Evolutionary conservation across 2,888 invertebrate genomes (phyloP), one percentile per base, ranked within the genome.

Genomic region (Agonopterix subpropinquella): DNA sequence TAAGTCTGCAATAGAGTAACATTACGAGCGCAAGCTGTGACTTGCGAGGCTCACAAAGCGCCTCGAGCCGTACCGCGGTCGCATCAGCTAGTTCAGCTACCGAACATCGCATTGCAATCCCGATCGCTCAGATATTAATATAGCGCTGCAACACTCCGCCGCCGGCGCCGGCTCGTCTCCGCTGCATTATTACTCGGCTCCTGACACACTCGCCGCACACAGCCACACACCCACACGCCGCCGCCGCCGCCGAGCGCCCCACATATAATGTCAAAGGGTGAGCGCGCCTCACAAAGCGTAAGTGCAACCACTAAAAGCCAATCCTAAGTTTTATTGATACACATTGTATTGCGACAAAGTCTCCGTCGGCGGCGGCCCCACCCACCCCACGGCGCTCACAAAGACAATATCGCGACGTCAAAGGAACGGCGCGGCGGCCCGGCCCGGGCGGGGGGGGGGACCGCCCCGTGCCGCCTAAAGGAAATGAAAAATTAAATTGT

Each of bases 311-410:
- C 88, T 88, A 89, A 89, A 89, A 89, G 88, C 88, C 88, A 88
- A 89, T 88, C 87, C 88, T 87, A 88, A 88, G 88, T 89, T 89
- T 89, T 89, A 88, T 88, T 88, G 88, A 88, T 88, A 89, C 88
- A 88, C 88, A 88, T 88, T 88, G 87, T 88, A 88, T 88, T 88
- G 89, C 87, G 88, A 89, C 88, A 88, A 87, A 87, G 88, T 88
- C 87, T 86, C 85, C 77, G 83, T 71, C 80, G 81, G 62, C 77
- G 74, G 73, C 72, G 82, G 80, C 75, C 83, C 76, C 74, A 73
- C 82, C 73, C 82, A 82, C 80, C 83, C 86, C 86, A 80, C 77
- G 77, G 10, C 79, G 77, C 76, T 80, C 82, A 87, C 88, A 88
- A 88, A 88, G 88, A 89, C 88, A 89, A 89, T 89, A 89, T 88